Conservation (phyloP, 1,140 invertebrate species). For the Ostrea edulis region DNA sequence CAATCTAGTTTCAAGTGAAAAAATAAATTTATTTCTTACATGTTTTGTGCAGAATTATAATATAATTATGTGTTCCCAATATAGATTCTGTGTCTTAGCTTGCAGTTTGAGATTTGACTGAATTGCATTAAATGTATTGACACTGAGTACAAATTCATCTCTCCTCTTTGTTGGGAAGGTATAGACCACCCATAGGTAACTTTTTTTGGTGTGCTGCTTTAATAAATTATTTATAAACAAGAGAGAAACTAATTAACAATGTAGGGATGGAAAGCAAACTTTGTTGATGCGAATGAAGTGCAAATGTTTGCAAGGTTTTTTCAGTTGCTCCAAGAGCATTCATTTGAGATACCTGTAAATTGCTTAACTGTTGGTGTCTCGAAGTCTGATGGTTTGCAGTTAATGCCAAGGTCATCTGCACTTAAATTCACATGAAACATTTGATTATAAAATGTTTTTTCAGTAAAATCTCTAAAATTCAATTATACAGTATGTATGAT, state of each 20-base stretch:
- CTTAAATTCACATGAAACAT: not conserved
- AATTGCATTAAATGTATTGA: conserved; percentile 17
- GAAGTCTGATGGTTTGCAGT: not conserved
- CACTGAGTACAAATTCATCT: not conserved
- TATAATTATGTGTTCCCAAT: too few species aligned
- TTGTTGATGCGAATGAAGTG: conserved; percentile 31
- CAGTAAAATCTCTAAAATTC: too few species aligned
- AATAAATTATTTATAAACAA: conserved; percentile 40
- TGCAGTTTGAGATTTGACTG: not conserved
- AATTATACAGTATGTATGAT: too few species aligned
- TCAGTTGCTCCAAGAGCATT: not conserved
- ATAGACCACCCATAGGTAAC: conserved; percentile 30
- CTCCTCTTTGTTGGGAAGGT: not conserved
- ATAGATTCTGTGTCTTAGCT: too few species aligned
- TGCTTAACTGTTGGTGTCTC: not conserved
- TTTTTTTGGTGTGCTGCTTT: conserved; percentile 29
- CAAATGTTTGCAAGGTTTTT: conserved; percentile 25
- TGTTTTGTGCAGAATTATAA: too few species aligned
- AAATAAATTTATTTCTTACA: too few species aligned
- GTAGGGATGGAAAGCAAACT: conserved; percentile 34
- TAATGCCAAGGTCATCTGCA: conserved; percentile 9
- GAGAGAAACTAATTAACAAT: conserved; percentile 35
- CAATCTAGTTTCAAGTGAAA: not conserved
- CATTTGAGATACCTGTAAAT: conserved; percentile 14
- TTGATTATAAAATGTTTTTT: not conserved